A percentile compares a stretch with the other conserved stretches of the same genome.
Evolutionary conservation across 2,113 vertebrate genomes (phyloP).

Genomic region (Gila orcuttii): DNA sequence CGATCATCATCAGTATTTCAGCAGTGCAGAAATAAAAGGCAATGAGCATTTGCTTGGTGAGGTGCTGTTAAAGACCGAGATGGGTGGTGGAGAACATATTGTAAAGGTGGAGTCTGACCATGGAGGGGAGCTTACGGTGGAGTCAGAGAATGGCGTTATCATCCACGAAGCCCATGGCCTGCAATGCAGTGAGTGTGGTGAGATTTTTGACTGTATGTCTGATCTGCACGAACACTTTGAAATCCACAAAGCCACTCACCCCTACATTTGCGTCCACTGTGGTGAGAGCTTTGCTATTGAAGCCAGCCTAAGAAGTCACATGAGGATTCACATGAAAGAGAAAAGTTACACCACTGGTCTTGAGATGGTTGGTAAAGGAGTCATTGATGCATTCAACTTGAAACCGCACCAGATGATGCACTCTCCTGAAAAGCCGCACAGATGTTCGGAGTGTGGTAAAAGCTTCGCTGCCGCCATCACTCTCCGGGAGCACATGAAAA

Average conservation of each 20-base stretch:
- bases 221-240: constrained; percentile 82
- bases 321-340: constrained; percentile 83
- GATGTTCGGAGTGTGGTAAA: constrained; percentile 80
- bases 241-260: constrained; percentile 79
- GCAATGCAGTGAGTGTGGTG: constrained; percentile 80
- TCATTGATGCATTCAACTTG: constrained; percentile 78
- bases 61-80: constrained; percentile 75
- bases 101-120: constrained; percentile 79
- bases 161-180: constrained; percentile 81
- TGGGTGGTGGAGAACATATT: constrained; percentile 70
- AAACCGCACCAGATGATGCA: constrained; percentile 82
- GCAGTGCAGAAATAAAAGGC: constrained; percentile 69
- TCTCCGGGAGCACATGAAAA: constrained; percentile 81
- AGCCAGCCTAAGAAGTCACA: constrained; percentile 79
- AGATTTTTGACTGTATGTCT: constrained; percentile 78
- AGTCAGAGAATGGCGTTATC: constrained; percentile 80
- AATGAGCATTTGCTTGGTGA: constrained; percentile 74
- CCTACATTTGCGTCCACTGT: constrained; percentile 80
- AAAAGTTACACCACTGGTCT: constrained; percentile 77
- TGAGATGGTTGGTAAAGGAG: constrained; percentile 80
- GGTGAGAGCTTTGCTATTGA: constrained; percentile 81
- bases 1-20: constrained; percentile 76
- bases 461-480: constrained; percentile 81
- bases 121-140: constrained; percentile 77
- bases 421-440: constrained; percentile 79